Evolutionary conservation across 2,113 vertebrate genomes (phyloP), one percentile per base, ranked within the genome.

Genomic region (Electrona antarctica): DNA sequence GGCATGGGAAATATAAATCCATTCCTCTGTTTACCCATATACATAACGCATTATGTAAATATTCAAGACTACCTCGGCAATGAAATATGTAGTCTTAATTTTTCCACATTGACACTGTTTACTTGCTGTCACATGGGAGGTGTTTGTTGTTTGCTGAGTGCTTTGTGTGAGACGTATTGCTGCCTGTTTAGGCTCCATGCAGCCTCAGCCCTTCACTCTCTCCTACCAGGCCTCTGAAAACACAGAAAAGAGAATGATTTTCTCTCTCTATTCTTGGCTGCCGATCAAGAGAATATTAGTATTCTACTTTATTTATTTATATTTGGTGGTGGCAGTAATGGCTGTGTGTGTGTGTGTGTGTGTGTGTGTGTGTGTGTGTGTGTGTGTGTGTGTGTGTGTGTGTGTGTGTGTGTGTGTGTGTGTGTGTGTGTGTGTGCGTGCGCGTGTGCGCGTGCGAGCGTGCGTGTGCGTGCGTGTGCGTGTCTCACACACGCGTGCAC

Each of bases 281-380:
- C 58, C 67, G 87, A 92, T 91, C 92, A 91, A 93, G 90, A 90
- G 91, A 89, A 89, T 87, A 66, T 89, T 90, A 91, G 91, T 88
- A 82, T 89, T 90, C 71, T 67, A 59, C 87, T 88, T 92, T 91
- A 92, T 93, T 90, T 92, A 92, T 93, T 92, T 91, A 90, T 92
- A 91, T 91, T 87, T 77, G 77, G 87, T 76, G 87, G 89, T 71
- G 77, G 87, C 74, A 56, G 76, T 1, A 41, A 41, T 41, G 33
- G 33, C 33, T 1, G 33, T 4, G 33, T 41, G 33, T 41, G 33
- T 63, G 28, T 63, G 28, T 68, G 62, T 69, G 66, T 71, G 64
- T 57, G 64, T 69, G 70, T 54, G 60, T 69, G 74, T 64, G 80
- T 66, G 57, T 64, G 63, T 56, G 68, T 61, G 64, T 78, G 80